Percentiles rank a stretch among this genome's conserved stretches.
Conservation (phyloP, 2,888 invertebrate species). For the Sclerodermus sp. region DNA sequence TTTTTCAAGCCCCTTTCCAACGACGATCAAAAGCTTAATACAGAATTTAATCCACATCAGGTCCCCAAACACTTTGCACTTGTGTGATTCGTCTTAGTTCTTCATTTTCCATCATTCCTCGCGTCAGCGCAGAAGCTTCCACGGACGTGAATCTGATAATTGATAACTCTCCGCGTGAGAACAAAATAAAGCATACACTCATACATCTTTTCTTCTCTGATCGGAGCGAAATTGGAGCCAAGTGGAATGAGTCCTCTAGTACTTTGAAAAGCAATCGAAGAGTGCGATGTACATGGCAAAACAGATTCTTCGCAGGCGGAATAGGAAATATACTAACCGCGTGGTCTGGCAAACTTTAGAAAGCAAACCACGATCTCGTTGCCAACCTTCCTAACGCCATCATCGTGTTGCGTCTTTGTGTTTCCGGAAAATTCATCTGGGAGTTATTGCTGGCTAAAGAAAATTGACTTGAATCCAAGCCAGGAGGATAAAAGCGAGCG, state of each 20-base stretch:
- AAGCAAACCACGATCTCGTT: constrained; percentile 38
- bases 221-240: no score
- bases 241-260: constrained; percentile 1
- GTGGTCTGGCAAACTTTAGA: constrained; percentile 30
- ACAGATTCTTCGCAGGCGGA: neutral
- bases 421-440: constrained; percentile 16
- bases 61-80: no score
- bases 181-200: no score
- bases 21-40: no score
- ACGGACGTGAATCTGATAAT: no score
- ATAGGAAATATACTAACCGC: constrained; percentile 24
- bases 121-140: no score
- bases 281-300: neutral
- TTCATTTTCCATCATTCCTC: no score
- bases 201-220: no score
- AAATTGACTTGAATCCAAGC: constrained; percentile 55
- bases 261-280: neutral
- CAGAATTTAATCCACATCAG: no score
- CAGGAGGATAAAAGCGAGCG: constrained; percentile 50
- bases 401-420: constrained; percentile 20
- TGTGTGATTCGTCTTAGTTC: no score
- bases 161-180: no score
- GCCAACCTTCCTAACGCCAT: constrained; percentile 33
- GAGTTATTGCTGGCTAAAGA: constrained; percentile 49
- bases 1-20: no score